These are phyloP conservation scores for Drosophila diplacantha DNA, from an alignment of 2,888 invertebrate genomes.

Conservation along the genomic window DNA sequence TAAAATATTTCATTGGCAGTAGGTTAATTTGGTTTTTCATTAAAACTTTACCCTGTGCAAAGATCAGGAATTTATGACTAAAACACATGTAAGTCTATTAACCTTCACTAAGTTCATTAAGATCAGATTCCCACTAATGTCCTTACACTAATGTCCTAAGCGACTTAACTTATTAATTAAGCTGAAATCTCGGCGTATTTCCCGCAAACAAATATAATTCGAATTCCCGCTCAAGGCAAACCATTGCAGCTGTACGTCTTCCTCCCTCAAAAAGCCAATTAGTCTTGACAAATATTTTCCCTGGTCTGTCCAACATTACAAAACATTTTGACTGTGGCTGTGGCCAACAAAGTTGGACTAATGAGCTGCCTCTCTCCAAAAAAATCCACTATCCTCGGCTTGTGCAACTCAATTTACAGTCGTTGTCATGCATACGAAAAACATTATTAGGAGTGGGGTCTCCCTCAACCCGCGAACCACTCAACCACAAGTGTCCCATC, in stretches of 20 bases:
- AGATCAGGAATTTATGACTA: not conserved
- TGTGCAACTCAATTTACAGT: constrained; percentile 37
- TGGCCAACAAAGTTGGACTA: constrained; percentile 33
- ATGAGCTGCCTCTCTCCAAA: constrained; percentile 34
- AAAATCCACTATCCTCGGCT: constrained; percentile 2
- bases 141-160: too few relatives aligned
- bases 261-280: constrained; percentile 6
- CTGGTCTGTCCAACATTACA: not conserved
- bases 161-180: not conserved
- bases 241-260: not conserved
- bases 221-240: not conserved
- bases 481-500: constrained; percentile 37
- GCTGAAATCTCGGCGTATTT: not conserved
- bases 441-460: constrained; percentile 44
- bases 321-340: constrained; percentile 8
- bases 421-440: constrained; percentile 54
- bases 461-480: constrained; percentile 8
- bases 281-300: constrained; percentile 16
- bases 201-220: constrained; percentile 2
- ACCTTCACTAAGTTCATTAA: not conserved
- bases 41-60: too few relatives aligned
- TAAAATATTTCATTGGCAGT: not conserved
- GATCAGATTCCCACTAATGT: not conserved
- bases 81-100: not conserved
- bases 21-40: too few relatives aligned